Conservation (phyloP, 2,113 vertebrate species). For the Stictonetta naevosa region DNA sequence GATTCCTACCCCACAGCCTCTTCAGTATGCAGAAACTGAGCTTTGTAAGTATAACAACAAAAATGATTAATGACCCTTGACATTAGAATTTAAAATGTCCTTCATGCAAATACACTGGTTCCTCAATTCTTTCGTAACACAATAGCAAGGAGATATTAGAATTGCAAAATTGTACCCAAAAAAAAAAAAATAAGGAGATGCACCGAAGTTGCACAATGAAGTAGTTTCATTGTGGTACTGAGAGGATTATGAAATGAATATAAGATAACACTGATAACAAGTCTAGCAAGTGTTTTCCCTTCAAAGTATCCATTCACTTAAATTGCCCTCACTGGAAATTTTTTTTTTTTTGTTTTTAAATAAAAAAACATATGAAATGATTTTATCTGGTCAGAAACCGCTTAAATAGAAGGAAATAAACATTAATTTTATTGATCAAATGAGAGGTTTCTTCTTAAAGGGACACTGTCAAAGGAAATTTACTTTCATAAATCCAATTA, state of each 20-base stretch:
- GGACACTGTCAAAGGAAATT: not conserved
- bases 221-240: constrained; percentile 49
- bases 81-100: constrained; percentile 70
- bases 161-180: constrained; percentile 61
- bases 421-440: not conserved
- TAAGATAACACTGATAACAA: constrained; percentile 43
- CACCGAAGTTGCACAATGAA: constrained; percentile 67
- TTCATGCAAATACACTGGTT: constrained; percentile 61
- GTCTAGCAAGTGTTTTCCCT: not conserved
- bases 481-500: not conserved
- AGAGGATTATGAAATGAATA: constrained; percentile 54
- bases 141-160: constrained; percentile 72
- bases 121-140: constrained; percentile 53
- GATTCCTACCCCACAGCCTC: constrained; percentile 35
- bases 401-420: not conserved
- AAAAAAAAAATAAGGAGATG: constrained; percentile 47
- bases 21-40: constrained; percentile 18
- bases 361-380: not conserved
- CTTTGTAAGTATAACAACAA: constrained; percentile 30
- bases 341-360: too few species aligned
- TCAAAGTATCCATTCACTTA: not conserved
- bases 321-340: not conserved
- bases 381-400: not conserved
- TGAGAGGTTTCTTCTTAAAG: not conserved
- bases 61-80: constrained; percentile 73